Percentiles rank a stretch among this genome's conserved stretches.
Evolutionary conservation across 2,888 invertebrate genomes (phyloP).

Genomic region (Diplolepis rosae): DNA sequence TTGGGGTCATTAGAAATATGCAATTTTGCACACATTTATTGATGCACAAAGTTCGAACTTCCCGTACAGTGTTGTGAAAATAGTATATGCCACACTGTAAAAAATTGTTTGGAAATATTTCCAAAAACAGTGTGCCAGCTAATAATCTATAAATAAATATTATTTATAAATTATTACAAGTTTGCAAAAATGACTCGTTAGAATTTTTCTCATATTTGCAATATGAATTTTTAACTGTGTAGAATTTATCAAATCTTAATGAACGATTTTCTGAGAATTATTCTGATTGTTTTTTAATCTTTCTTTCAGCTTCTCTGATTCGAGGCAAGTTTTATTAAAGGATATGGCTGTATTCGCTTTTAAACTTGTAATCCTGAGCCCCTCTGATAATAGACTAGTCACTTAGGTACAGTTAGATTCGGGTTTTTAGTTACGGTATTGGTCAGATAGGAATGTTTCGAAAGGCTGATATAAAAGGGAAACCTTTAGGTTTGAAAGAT

Average conservation of each 20-base stretch:
- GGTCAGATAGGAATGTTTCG: neutral
- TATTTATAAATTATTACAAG: too few relatives aligned
- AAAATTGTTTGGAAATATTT: too few relatives aligned
- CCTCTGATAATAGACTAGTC: slow-evolving; percentile 10
- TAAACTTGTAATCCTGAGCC: neutral
- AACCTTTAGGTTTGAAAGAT: neutral
- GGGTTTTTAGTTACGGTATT: neutral
- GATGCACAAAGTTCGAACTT: too few relatives aligned
- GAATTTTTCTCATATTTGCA: too few relatives aligned
- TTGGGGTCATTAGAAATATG: too few relatives aligned
- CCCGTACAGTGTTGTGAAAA: too few relatives aligned
- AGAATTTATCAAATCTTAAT: neutral
- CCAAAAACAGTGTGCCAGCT: too few relatives aligned
- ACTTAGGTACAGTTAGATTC: slow-evolving; percentile 8
- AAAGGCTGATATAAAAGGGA: slow-evolving; percentile 12
- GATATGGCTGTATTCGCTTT: neutral
- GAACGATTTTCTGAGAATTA: neutral
- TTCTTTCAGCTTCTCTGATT: neutral
- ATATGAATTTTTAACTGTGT: too few relatives aligned
- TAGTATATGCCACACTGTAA: too few relatives aligned
- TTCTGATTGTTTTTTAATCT: neutral
- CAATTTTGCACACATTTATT: too few relatives aligned
- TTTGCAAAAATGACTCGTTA: too few relatives aligned
- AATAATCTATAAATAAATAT: too few relatives aligned
- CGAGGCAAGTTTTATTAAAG: neutral